Base-by-base conservation (phyloP, 2,888 invertebrate genomes). In the Disparrhopalites patrizii region DNA sequence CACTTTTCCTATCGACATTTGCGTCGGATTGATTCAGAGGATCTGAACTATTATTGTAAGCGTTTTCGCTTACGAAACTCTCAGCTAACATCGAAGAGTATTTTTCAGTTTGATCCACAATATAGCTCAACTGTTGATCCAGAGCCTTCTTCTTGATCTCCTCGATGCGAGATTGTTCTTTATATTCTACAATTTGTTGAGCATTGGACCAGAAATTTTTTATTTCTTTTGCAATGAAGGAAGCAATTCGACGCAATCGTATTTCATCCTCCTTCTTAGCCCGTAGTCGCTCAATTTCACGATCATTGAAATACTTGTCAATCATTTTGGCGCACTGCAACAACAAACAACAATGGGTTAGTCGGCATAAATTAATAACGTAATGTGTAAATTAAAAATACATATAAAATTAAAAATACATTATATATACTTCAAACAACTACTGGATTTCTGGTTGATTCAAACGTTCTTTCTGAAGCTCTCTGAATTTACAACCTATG, bases 61-160 rank as follows among this genome's bases (percentile, higher is more conserved):
- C n/a, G n/a, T n/a, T n/a, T n/a, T 57, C 62, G 10, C 27, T 31
- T 23, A 60, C 33, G 56, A 68, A 68, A 72, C 90, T 90, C 80
- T 93, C 92, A 3, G 93, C 91, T 67, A 94, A 81, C 81, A 91
- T 87, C 30, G 90, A 89, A 36, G 95, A 95, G 83, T 95, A 97
- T 78, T 93, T 94, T 81, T 99, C 98, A 0, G 98, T 97, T 81
- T 95, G 93, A 81, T 96, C 97, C 67, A 99, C 97, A 78, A 99
- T 95, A 79, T 96, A 96, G 80, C 93, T 93, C 68, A 99, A 84
- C 81, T 98, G 98, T 78, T 95, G 90, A 83, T 98, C 97, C 66
- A 98, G 82, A 0, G 95, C 96, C 78, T 91, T 89, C 79, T 96
- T 93, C 68, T 95, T 85, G 79, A 95, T 94, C 76, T 94, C 94